Evolutionary conservation across 2,888 invertebrate species (phyloP), one percentile per base, ranked within the genome.

Genomic region (Trisateles emortualis): DNA sequence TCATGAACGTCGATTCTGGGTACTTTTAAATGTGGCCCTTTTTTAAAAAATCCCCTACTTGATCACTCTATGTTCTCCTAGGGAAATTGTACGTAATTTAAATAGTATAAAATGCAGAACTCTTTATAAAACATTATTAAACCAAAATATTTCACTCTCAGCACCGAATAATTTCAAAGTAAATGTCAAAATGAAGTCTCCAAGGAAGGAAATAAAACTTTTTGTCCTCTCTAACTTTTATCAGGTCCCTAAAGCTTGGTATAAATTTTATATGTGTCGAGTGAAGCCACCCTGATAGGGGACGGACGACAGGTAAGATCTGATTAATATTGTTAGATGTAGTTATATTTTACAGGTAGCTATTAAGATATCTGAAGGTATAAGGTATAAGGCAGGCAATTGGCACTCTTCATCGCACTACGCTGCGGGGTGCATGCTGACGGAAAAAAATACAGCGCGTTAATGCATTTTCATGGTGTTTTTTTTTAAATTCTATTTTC

Each of bases 231-330:
- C 1, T 44, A 32, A 57, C 45, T 48, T 54, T 49, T 42, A 24
- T 54, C 38, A 42, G 19, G 39, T 39, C 9, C 35, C 26, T 40
- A 41, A 46, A 38, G 39, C 44, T 61, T 38, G 10, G 19, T 51
- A 58, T 62, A 70, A 47, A 62, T 62, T 55, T 55, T 50, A 36
- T 46, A 52, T 49, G 46, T 48, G 48, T 43, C 47, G 17, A 47
- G 9, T 35, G 40, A 36, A 16, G 11, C 2, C 2, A 41, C 38
- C 24, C 11, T 52, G 46, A 53, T 48, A 43, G 8, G 26, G 32
- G 22, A 4, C 30, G 3, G 22, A 14, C 10, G 29, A 46, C 30
- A 43, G 16, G 35, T 17, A 36, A 32, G n/a, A 10, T 32, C 10
- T 14, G 33, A 24, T 46, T 42, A 47, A 33, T 48, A 48, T 40